Conservation (phyloP, 2,888 invertebrate species). For the Platycheirus albimanus region DNA sequence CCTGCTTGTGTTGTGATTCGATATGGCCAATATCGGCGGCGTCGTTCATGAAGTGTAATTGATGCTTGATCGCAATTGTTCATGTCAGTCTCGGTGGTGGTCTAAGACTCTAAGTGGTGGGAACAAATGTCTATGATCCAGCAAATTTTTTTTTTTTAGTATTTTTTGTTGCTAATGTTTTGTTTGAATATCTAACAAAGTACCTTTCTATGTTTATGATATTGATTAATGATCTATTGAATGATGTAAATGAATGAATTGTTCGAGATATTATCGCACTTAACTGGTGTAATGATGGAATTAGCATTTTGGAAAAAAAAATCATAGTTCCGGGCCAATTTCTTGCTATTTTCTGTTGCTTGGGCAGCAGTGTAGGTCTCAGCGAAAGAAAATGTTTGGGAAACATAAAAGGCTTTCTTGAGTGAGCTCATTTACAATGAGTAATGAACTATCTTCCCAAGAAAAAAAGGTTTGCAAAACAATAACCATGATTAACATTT, state of each 20-base stretch:
- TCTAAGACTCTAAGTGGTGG: conserved; percentile 11
- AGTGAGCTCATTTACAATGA: too few species aligned
- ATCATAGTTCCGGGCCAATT: not conserved
- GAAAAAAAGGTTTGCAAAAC: too few species aligned
- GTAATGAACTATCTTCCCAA: too few species aligned
- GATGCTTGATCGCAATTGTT: conserved; percentile 39
- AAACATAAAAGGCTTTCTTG: too few species aligned
- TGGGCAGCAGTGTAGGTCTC: too few species aligned
- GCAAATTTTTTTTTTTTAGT: conserved; percentile 43
- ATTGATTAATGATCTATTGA: conserved; percentile 59
- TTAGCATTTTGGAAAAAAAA: conserved; percentile 1
- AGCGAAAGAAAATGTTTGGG: too few species aligned
- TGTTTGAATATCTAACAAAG: conserved; percentile 22
- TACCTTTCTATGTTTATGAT: conserved; percentile 18
- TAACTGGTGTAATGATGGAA: not conserved
- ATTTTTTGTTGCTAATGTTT: conserved; percentile 6
- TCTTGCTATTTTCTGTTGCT: too few species aligned
- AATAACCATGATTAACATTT: too few species aligned
- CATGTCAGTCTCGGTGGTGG: conserved; percentile 16
- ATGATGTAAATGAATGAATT: conserved; percentile 9
- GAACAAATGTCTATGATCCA: conserved; percentile 48
- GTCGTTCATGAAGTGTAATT: conserved; percentile 37
- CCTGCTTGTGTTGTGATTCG: conserved; percentile 10
- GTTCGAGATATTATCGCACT: not conserved
- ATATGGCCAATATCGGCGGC: conserved; percentile 38